phyloP scores from a whole-genome alignment of 1,140 invertebrate genomes.

The Atopsyche davidsoni region DNA sequence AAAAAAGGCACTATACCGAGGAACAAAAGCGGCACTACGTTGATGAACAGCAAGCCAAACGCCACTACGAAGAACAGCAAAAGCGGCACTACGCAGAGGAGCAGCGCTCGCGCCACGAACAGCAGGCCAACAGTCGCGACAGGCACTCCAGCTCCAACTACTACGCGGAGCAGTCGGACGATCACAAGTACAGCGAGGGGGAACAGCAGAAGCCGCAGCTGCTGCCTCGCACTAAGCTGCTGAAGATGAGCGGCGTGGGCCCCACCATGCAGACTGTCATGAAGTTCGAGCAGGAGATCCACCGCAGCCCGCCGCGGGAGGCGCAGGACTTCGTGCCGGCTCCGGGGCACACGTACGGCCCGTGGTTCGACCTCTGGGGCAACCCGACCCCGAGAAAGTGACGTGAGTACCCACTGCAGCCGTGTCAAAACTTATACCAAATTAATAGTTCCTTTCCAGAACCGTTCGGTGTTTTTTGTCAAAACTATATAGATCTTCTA shows the following conservation, averaged over 20 bases:
- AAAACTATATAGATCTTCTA: too few species aligned
- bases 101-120: slow-evolving; percentile 27
- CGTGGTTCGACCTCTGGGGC: slow-evolving; percentile 84
- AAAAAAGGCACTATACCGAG: slow-evolving; percentile 40
- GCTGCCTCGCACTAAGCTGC: slow-evolving; percentile 64
- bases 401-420: too few species aligned
- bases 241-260: slow-evolving; percentile 47
- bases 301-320: slow-evolving; percentile 41
- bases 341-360: slow-evolving; percentile 66
- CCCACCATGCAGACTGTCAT: slow-evolving; percentile 35
- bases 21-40: slow-evolving; percentile 39
- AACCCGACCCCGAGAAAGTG: slow-evolving; percentile 35
- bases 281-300: slow-evolving; percentile 38
- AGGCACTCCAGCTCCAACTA: slow-evolving; percentile 35
- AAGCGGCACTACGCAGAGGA: slow-evolving; percentile 31
- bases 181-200: slow-evolving; percentile 57
- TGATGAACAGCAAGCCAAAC: slow-evolving; percentile 46
- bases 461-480: too few species aligned
- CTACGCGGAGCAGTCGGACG: slow-evolving; percentile 49
- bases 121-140: slow-evolving; percentile 36
- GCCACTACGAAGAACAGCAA: slow-evolving; percentile 46
- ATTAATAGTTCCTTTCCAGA: too few species aligned
- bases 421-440: too few species aligned
- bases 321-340: slow-evolving; percentile 50
- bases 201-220: slow-evolving; percentile 55